Evolutionary conservation across 2,113 vertebrate species (phyloP).

Genomic region (Myanophis thanlyinensis): DNA sequence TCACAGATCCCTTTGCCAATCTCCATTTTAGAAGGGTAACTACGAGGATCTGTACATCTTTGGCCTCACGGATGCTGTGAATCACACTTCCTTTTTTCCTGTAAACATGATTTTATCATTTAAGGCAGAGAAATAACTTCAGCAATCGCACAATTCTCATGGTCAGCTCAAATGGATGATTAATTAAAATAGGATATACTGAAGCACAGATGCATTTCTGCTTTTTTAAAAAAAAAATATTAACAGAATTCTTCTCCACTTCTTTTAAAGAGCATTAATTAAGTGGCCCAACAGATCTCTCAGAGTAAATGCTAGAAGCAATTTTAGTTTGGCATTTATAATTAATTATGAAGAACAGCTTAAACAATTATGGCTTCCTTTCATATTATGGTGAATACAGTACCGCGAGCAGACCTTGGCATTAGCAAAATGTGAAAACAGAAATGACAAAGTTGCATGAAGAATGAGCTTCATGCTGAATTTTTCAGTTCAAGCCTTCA

Average conservation of each 20-base stretch:
- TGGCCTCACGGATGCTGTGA: background rate
- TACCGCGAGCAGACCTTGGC: conserved; percentile 22
- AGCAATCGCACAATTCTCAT: background rate
- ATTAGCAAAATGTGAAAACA: conserved; percentile 41
- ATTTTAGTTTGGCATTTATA: conserved; percentile 33
- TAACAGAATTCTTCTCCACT: background rate
- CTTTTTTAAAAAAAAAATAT: background rate
- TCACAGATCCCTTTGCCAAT: background rate
- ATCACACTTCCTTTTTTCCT: conserved; percentile 17
- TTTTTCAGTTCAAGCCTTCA: background rate
- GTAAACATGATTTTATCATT: conserved; percentile 18
- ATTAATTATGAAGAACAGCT: conserved; percentile 38
- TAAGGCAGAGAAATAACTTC: background rate
- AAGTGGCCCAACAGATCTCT: conserved; percentile 10
- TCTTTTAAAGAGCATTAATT: conserved; percentile 22
- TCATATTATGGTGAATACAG: conserved; percentile 41
- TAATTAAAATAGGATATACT: conserved; percentile 24
- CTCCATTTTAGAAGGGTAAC: background rate
- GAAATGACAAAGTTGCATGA: conserved; percentile 19
- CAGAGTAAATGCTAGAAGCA: conserved; percentile 14
- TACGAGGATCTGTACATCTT: background rate
- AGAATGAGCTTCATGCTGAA: conserved; percentile 20
- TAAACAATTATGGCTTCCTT: conserved; percentile 46
- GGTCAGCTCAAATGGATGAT: conserved; percentile 12
- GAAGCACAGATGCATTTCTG: background rate